Percentiles rank a stretch among this genome's conserved stretches.
Conservation (phyloP, 1,140 invertebrate species). For the Cherax destructor region DNA sequence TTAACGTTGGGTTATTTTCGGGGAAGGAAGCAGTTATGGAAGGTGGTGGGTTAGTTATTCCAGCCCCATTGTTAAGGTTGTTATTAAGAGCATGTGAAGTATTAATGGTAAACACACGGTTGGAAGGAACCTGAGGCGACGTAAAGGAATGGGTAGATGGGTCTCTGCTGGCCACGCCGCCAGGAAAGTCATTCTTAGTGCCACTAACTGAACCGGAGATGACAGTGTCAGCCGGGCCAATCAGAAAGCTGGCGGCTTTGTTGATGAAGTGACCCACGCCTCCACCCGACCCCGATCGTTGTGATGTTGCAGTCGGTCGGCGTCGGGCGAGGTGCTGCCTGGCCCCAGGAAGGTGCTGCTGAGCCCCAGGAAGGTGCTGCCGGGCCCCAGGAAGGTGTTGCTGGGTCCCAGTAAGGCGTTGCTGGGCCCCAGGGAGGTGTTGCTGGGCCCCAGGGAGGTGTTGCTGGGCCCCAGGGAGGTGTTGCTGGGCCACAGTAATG, state of each 20-base stretch:
- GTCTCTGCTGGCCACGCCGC: neutral
- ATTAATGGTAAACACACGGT: slow-evolving; percentile 27
- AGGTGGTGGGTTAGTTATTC: slow-evolving; percentile 2
- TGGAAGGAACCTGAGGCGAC: slow-evolving; percentile 30
- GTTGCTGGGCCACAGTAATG: neutral
- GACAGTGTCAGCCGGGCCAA: slow-evolving; percentile 26
- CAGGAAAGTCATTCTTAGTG: neutral
- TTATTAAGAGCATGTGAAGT: slow-evolving; percentile 27
- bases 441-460: neutral
- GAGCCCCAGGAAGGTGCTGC: neutral
- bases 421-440: neutral
- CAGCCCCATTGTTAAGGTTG: neutral
- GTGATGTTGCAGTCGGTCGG: neutral
- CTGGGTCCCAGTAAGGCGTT: neutral
- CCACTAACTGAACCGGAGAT: neutral
- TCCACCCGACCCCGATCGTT: neutral
- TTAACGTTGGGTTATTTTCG: neutral
- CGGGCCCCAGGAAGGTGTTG: neutral
- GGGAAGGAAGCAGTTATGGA: neutral
- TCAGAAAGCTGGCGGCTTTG: slow-evolving; percentile 18
- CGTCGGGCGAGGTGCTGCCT: too few species aligned
- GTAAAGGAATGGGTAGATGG: neutral
- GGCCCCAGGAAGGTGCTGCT: neutral
- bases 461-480: neutral
- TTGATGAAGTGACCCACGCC: slow-evolving; percentile 31